Conservation (phyloP, 2,888 invertebrate genomes). For the Ganaspis brasiliensis region DNA sequence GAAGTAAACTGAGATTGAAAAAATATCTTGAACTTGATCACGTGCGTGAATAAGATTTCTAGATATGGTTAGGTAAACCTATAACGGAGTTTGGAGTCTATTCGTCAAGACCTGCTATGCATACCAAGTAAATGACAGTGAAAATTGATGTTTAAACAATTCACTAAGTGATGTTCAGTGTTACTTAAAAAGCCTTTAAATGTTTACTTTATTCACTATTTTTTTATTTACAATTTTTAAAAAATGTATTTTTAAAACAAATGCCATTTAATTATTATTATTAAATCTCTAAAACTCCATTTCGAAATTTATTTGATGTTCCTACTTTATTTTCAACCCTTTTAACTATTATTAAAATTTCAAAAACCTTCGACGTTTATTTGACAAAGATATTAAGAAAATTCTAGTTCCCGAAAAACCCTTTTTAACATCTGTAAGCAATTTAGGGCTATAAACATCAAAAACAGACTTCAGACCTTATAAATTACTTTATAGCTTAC, state of each 20-base stretch:
- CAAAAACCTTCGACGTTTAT: too few relatives aligned
- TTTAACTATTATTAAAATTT: too few relatives aligned
- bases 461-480: neutral
- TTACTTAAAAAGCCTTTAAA: constrained; percentile 2
- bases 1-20: neutral
- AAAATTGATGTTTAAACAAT: constrained; percentile 37
- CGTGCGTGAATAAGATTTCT: constrained; percentile 34
- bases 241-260: too few relatives aligned
- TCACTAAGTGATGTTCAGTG: constrained; percentile 11
- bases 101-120: constrained; percentile 20
- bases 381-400: neutral
- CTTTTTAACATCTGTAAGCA: constrained; percentile 23
- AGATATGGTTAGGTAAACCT: constrained; percentile 40
- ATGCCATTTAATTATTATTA: too few relatives aligned
- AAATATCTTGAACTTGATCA: constrained; percentile 38
- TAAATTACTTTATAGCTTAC: constrained; percentile 30
- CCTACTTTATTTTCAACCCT: too few relatives aligned
- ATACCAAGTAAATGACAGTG: constrained; percentile 32
- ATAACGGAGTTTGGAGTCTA: constrained; percentile 33
- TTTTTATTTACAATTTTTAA: too few relatives aligned
- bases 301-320: too few relatives aligned
- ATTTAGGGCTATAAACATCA: constrained; percentile 8
- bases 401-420: neutral
- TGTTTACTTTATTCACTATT: neutral
- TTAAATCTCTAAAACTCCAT: too few relatives aligned